Evolutionary conservation across 2,888 invertebrate genomes (phyloP), one percentile per base, ranked within the genome.

Genomic region (Ctenicera cuprea): DNA sequence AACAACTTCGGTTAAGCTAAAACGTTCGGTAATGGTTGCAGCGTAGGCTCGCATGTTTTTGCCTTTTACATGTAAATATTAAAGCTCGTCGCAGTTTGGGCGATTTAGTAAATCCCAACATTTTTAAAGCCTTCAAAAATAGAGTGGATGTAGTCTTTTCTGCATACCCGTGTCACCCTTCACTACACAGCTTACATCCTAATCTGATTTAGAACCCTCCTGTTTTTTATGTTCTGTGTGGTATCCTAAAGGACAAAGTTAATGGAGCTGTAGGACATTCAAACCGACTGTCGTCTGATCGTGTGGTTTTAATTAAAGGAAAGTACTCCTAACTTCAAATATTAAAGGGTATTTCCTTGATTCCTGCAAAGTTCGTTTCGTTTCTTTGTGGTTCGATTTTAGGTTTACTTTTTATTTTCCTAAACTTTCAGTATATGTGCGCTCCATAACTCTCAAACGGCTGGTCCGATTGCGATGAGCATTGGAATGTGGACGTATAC

Each of bases 161-260:
- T 54, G 54, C 30, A 54, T 54, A 54, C 54, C 54, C 54, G 30
- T 54, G 54, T 54, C 54, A 54, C 33, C 54, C 54, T 54, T 54
- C 54, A 54, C 54, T 54, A 54, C 54, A 54, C 54, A 54, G 54
- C 54, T 54, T 54, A 54, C 54, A 14, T 54, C 54, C 54, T 54
- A 54, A 54, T 54, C 54, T 54, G 30, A 54, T 54, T 54, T 54
- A 54, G 33, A 54, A 54, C 54, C 54, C 54, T 54, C 54, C 54
- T 54, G 54, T 54, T 54, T 54, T 54, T 54, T 54, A 54, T 54
- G 54, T 54, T 12, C 33, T 54, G 30, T 54, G 26, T 30, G 54
- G 30, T 12, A 26, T 54, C 54, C 30, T 33, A 54, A 30, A 54
- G 54, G 54, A 54, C 30, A 54, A 54, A 54, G 14, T 54, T 54